Evolutionary conservation across 1,140 invertebrate genomes (phyloP).

Genomic region (Rhagoletis zephyria): DNA sequence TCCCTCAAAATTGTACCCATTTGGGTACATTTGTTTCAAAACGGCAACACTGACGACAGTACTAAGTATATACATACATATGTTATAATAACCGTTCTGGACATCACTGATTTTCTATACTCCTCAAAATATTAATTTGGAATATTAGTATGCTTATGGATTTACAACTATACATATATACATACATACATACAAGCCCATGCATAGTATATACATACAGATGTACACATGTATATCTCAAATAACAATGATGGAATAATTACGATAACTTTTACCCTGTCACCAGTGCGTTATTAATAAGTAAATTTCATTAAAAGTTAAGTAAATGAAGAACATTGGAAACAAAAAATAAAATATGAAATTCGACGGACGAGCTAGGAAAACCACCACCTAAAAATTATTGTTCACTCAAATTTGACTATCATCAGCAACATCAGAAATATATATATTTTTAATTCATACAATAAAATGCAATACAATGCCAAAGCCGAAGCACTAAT

Average conservation of each 20-base stretch:
- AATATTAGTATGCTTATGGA: too few species aligned
- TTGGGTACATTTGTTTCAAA: too few species aligned
- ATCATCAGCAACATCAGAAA: not conserved
- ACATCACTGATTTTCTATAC: too few species aligned
- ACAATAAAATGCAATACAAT: constrained; percentile 8
- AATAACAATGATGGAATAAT: constrained; percentile 31
- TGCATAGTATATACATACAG: not conserved
- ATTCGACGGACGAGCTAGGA: not conserved
- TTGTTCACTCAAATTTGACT: not conserved
- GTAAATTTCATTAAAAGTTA: not conserved
- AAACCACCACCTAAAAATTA: not conserved
- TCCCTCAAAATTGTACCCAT: too few species aligned
- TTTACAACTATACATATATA: too few species aligned
- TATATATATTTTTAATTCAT: constrained; percentile 31
- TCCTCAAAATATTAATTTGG: too few species aligned
- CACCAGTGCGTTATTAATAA: not conserved
- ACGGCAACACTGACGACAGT: too few species aligned
- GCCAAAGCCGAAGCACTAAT: not conserved
- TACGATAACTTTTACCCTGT: not conserved
- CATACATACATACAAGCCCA: too few species aligned
- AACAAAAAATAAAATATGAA: not conserved
- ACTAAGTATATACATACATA: too few species aligned
- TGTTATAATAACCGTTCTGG: too few species aligned
- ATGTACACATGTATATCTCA: not conserved
- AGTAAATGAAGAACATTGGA: not conserved